Conservation (phyloP, 2,113 vertebrate species). For the Onychostoma macrolepis region DNA sequence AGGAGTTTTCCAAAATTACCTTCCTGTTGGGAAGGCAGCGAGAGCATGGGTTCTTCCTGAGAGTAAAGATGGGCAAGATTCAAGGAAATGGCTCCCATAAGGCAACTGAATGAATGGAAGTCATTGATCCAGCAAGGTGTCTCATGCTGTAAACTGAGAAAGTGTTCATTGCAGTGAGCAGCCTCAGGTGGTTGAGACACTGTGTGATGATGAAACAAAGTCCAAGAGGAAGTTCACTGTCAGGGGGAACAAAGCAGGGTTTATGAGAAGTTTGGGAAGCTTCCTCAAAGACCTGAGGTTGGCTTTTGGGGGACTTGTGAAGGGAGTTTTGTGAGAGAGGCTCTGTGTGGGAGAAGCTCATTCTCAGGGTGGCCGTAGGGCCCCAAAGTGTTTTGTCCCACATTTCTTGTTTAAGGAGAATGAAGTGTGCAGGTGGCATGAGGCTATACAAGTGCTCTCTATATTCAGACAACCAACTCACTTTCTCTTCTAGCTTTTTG, state of each 20-base stretch:
- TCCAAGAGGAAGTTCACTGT: slow-evolving; percentile 26
- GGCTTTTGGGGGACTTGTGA: slow-evolving; percentile 4
- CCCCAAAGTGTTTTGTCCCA: slow-evolving; percentile 37
- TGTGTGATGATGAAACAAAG: slow-evolving; percentile 10
- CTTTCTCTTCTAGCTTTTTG: slow-evolving; percentile 33
- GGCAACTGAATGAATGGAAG: slow-evolving; percentile 41
- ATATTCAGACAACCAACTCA: slow-evolving; percentile 16
- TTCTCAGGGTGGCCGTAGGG: background rate
- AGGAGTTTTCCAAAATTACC: background rate
- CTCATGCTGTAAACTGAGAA: slow-evolving; percentile 43
- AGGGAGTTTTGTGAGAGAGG: slow-evolving; percentile 22
- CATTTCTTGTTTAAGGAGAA: background rate
- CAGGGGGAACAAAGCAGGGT: slow-evolving; percentile 28
- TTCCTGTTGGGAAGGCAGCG: slow-evolving; percentile 29
- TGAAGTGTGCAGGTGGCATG: slow-evolving; percentile 51
- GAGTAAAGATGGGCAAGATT: background rate
- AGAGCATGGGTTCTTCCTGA: slow-evolving; percentile 3
- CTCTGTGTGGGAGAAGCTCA: slow-evolving; percentile 25
- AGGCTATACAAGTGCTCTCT: slow-evolving; percentile 50
- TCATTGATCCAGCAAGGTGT: slow-evolving; percentile 9
- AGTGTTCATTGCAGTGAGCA: slow-evolving; percentile 7
- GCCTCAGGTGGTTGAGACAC: slow-evolving; percentile 26
- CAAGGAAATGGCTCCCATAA: background rate
- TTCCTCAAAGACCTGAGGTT: slow-evolving; percentile 6
- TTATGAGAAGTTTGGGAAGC: slow-evolving; percentile 38